phyloP scores from a whole-genome alignment of 2,888 invertebrate species.

The Pandemis cinnamomeana region DNA sequence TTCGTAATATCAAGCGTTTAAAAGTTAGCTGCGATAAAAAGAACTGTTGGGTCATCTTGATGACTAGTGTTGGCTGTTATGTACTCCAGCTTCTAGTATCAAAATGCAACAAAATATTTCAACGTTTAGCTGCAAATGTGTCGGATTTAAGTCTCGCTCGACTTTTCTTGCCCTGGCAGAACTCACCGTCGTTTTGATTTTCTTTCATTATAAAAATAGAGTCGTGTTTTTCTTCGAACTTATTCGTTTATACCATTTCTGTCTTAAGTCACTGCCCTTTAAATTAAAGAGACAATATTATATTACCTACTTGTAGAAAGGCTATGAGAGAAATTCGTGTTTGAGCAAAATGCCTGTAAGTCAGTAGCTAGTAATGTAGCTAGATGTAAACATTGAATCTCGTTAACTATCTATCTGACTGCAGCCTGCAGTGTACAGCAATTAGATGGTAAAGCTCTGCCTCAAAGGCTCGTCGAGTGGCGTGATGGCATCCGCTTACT shows the following conservation, averaged over 20 bases:
- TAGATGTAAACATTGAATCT: not conserved
- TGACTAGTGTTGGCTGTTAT: not conserved
- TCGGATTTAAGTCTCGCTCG: too few relatives aligned
- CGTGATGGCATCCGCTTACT: not conserved
- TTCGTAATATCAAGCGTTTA: slow-evolving; percentile 22
- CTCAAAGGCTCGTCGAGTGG: slow-evolving; percentile 7
- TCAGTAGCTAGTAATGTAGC: not conserved
- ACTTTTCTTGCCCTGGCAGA: too few relatives aligned
- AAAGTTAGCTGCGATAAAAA: slow-evolving; percentile 18
- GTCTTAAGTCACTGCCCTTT: too few relatives aligned
- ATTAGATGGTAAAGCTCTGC: slow-evolving; percentile 12
- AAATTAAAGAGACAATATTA: too few relatives aligned
- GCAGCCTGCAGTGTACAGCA: not conserved
- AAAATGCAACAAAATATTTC: not conserved
- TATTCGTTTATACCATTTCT: too few relatives aligned
- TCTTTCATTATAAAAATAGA: too few relatives aligned
- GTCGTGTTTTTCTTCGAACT: too few relatives aligned
- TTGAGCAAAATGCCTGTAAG: not conserved
- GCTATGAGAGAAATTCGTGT: too few relatives aligned
- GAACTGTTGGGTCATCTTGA: not conserved
- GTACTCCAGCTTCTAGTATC: not conserved
- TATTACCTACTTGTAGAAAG: too few relatives aligned
- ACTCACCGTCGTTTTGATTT: too few relatives aligned
- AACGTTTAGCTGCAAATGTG: too few relatives aligned
- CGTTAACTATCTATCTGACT: slow-evolving; percentile 10